Evolutionary conservation across 2,113 vertebrate species (phyloP).

Genomic region (Solea solea): DNA sequence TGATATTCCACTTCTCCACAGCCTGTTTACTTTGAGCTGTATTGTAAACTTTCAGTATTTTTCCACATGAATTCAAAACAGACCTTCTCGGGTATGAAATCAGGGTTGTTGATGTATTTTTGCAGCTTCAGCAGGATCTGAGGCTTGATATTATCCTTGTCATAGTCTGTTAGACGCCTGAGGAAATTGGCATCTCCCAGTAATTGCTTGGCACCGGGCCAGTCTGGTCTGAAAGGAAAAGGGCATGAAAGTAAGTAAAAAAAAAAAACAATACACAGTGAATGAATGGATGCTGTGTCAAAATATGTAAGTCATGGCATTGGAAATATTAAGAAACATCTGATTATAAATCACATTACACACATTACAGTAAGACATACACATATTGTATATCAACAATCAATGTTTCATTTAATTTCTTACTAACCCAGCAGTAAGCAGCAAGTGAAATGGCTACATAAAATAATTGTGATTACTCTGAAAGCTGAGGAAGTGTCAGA

Average conservation of each 20-base stretch:
- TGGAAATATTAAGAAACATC: neutral
- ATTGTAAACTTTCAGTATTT: neutral
- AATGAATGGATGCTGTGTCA: neutral
- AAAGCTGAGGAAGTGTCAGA: conserved; percentile 13
- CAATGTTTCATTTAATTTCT: no score
- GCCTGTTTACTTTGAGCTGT: neutral
- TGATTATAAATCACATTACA: neutral
- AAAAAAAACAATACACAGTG: neutral
- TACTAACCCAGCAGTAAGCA: neutral
- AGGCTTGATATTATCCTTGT: conserved; percentile 87
- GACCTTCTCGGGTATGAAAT: conserved; percentile 87
- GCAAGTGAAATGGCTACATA: neutral
- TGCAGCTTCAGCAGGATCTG: conserved; percentile 84
- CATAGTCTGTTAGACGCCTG: conserved; percentile 82
- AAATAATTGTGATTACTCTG: neutral
- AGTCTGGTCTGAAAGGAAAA: conserved; percentile 81
- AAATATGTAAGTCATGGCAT: neutral
- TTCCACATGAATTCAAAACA: conserved; percentile 27
- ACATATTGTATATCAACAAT: neutral
- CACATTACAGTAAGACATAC: neutral
- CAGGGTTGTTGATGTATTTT: conserved; percentile 85
- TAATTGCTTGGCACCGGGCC: conserved; percentile 86
- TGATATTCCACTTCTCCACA: neutral
- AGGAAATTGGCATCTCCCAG: conserved; percentile 86
- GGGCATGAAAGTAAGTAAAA: conserved; percentile 12